These are phyloP conservation scores for Oryctolagus cuniculus DNA, from an alignment of 2,113 vertebrate species.

Conservation along the genomic window DNA sequence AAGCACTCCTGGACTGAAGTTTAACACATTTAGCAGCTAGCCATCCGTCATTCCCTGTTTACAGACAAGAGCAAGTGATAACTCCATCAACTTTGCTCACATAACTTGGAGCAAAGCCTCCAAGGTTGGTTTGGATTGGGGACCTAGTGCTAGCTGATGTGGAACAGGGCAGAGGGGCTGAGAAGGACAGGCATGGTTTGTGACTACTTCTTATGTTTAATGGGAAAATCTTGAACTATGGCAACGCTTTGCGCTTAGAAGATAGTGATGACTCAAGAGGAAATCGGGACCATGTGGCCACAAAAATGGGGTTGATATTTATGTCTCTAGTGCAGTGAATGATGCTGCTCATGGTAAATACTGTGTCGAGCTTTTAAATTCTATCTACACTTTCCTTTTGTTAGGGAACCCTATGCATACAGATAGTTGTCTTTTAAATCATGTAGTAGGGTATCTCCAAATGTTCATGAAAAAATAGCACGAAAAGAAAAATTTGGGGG, in stretches of 20 bases:
- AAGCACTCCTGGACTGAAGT: background rate
- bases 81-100: constrained; percentile 65
- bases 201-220: constrained; percentile 57
- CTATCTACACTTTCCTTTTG: background rate
- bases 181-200: constrained; percentile 34
- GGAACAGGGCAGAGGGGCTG: constrained; percentile 43
- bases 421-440: background rate
- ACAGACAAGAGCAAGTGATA: constrained; percentile 64
- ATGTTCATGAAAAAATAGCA: no score
- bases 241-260: constrained; percentile 34
- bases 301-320: background rate
- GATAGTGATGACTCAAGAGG: constrained; percentile 23
- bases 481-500: no score
- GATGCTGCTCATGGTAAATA: background rate
- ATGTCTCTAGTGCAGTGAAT: background rate
- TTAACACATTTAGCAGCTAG: constrained; percentile 47
- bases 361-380: background rate
- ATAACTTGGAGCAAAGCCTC: constrained; percentile 49
- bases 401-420: background rate
- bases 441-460: no score
- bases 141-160: constrained; percentile 36
- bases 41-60: constrained; percentile 63
- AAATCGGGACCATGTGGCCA: background rate
- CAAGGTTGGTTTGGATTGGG: constrained; percentile 59
- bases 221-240: constrained; percentile 32